These are phyloP conservation scores for Leucopternis melanops DNA, from an alignment of 2,113 vertebrate genomes.

Conservation along the genomic window DNA sequence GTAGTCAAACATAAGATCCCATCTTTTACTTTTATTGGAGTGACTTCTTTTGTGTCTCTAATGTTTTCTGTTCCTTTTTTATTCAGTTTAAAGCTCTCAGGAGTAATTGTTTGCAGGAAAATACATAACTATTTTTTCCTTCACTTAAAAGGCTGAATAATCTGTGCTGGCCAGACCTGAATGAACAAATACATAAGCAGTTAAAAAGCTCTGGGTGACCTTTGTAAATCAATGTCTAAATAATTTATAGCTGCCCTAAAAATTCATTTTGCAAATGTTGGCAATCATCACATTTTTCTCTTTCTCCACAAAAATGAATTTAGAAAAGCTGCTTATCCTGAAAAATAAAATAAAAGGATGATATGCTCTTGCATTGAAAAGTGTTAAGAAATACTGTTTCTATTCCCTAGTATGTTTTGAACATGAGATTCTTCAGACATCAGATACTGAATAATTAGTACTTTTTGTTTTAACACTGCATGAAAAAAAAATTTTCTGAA, in stretches of 20 bases:
- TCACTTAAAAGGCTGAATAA: not conserved
- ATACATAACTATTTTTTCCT: not conserved
- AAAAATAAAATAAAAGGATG: not conserved
- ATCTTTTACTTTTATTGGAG: not conserved
- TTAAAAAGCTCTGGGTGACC: slow-evolving; percentile 10
- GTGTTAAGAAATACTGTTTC: not conserved
- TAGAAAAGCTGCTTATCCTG: not conserved
- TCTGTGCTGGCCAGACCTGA: not conserved
- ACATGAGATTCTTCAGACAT: not conserved
- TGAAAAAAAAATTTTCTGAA: not conserved
- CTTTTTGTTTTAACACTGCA: not conserved
- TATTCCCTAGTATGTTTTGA: not conserved
- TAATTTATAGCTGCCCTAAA: not conserved
- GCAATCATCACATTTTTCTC: not conserved
- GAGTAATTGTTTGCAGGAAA: not conserved
- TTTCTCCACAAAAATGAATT: not conserved
- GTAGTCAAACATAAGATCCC: not conserved
- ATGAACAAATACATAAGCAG: not conserved
- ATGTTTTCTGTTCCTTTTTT: not conserved
- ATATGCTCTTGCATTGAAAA: not conserved
- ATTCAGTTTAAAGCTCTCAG: not conserved
- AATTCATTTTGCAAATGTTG: slow-evolving; percentile 2
- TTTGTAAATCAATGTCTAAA: not conserved
- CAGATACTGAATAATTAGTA: not conserved
- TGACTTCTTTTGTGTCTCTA: not conserved